Evolutionary conservation across 2,797 vertebrate species (phyloP), one percentile per base, ranked within the genome.

Genomic region (Taenioides sp.): DNA sequence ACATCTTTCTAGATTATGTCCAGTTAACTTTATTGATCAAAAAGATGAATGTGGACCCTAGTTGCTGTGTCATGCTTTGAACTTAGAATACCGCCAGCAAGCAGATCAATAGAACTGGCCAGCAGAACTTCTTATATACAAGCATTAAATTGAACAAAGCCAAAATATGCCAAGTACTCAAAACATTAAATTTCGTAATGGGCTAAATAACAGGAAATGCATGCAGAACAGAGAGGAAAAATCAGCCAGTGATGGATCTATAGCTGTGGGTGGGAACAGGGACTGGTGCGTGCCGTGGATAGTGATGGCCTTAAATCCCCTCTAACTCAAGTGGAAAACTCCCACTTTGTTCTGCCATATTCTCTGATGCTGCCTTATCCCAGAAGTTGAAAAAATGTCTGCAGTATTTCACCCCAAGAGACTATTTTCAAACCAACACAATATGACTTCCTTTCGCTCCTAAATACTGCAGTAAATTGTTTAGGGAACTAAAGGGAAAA

Each of bases 311-410:
- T 80, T 71, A 86, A 86, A 91, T 86, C 67, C 73, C 65, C 65
- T 80, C 77, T 71, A 82, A 84, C 78, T 87, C 76, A 76, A 81
- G 86, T 89, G 82, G 83, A 91, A 92, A 88, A 86, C 80, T 81
- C 67, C 71, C 71, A 80, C 83, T 86, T 83, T 87, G 76, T 84
- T 84, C 77, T 78, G 76, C 59, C 73, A 64, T 74, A 20, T 61
- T 37, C 79, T 63, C 72, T 70, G 74, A 78, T 67, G 62, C 72
- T 6, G 63, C 82, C 70, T 84, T 73, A 73, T 87, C 80, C 84
- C 63, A 16, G 49, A 59, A 82, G 79, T 76, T 25, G 62, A 83
- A 77, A n/a, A 77, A 72, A 72, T 75, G 66, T 82, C 27, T 67
- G 71, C 75, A 70, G 71, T 23, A 72, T 78, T 75, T 76, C 63